Conservation (phyloP, 2,888 invertebrate species). For the Heteromurus nitidus region DNA sequence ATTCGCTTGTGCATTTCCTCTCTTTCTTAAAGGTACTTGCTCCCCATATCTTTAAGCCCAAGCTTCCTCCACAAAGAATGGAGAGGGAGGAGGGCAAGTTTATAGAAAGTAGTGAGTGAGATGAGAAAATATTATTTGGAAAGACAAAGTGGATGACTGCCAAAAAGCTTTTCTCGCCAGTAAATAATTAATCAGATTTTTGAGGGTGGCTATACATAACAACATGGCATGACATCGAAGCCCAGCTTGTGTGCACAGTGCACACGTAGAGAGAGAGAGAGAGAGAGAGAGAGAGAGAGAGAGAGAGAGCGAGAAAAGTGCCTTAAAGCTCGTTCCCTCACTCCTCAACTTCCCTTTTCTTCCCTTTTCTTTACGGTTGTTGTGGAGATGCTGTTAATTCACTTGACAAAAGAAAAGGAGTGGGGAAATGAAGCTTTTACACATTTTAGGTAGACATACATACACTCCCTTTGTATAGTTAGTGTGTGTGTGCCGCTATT, state of each 20-base stretch:
- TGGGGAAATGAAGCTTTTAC: conserved; percentile 24
- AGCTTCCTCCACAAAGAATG: background rate
- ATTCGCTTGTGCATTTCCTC: conserved; percentile 17
- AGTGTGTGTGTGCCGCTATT: conserved; percentile 8
- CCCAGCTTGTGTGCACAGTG: no score
- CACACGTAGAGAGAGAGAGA: background rate
- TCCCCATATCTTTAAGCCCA: background rate
- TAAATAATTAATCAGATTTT: conserved; percentile 62
- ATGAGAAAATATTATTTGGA: conserved; percentile 54
- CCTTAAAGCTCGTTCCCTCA: background rate
- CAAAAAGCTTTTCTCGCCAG: conserved; percentile 66
- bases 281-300: background rate
- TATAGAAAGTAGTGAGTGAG: conserved; percentile 26
- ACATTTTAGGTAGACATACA: no score
- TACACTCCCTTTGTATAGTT: no score
- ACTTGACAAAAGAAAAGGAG: conserved; percentile 30
- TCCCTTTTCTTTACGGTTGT: conserved; percentile 1
- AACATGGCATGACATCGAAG: conserved; percentile 27
- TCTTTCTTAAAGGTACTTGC: background rate
- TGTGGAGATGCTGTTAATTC: conserved; percentile 36
- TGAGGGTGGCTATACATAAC: conserved; percentile 52
- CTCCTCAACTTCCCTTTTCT: conserved; percentile 1
- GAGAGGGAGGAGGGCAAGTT: background rate
- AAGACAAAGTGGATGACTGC: conserved; percentile 62
- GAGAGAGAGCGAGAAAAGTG: background rate